Evolutionary conservation across 2,113 vertebrate species (phyloP).

Genomic region (Sorex araneus): DNA sequence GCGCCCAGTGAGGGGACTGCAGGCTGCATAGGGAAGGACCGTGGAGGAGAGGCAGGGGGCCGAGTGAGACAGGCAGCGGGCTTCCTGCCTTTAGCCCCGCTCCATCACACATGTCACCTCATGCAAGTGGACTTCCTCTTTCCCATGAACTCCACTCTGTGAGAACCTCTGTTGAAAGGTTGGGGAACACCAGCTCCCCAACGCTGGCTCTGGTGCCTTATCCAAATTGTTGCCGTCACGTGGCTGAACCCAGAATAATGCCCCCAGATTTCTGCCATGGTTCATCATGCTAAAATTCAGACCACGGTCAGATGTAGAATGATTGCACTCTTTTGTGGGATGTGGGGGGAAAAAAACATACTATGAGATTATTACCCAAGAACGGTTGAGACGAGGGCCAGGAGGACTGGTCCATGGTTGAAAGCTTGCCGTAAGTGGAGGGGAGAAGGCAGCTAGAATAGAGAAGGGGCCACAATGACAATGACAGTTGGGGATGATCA

Average conservation of each 20-base stretch:
- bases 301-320: no score
- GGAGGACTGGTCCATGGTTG: no score
- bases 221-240: neutral
- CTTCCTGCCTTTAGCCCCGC: neutral
- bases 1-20: fast-evolving
- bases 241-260: neutral
- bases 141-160: neutral
- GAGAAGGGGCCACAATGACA: no score
- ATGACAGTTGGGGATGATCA: no score
- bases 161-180: neutral
- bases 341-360: no score
- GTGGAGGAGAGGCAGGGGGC: neutral
- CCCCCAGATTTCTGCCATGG: neutral
- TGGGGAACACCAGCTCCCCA: neutral
- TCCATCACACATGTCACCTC: neutral
- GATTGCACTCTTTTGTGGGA: no score
- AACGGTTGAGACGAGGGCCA: no score
- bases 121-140: neutral
- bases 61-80: neutral
- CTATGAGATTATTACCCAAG: no score
- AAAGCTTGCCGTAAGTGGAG: no score
- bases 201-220: neutral
- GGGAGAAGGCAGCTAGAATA: no score
- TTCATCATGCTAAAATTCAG: neutral
- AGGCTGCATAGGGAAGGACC: neutral